A percentile compares a stretch with the other conserved stretches of the same genome.
Conservation (phyloP, 2,113 vertebrate genomes). For the Aldabrachelys gigantea region DNA sequence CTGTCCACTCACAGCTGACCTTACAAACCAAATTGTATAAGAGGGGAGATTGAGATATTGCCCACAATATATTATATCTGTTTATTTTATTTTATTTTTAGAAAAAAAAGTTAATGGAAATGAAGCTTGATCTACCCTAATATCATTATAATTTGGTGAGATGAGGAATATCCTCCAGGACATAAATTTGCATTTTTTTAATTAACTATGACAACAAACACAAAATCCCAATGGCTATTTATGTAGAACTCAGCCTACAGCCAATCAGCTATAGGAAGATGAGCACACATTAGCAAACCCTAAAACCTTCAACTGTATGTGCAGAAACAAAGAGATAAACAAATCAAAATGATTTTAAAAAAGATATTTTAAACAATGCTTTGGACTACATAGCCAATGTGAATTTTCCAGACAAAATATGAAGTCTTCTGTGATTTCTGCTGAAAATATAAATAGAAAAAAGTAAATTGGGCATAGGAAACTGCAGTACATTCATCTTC, state of each 20-base stretch:
- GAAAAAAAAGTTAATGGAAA: background rate
- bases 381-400: background rate
- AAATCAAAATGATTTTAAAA: background rate
- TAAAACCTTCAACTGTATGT: fast-evolving
- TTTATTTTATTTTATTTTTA: background rate
- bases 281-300: fast-evolving
- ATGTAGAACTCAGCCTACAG: background rate
- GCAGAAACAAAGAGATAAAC: background rate
- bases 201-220: background rate
- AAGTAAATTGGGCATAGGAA: background rate
- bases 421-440: background rate
- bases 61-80: background rate
- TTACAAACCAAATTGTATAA: background rate
- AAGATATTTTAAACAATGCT: background rate
- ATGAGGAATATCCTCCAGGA: background rate
- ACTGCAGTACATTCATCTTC: background rate
- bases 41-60: background rate
- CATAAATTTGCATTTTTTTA: background rate
- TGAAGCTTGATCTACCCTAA: background rate
- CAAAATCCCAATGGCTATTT: background rate
- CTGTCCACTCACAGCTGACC: background rate
- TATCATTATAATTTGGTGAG: background rate
- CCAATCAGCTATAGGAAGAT: background rate
- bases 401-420: background rate
- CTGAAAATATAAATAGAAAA: background rate